Evolutionary conservation across 2,888 invertebrate species (phyloP).

Genomic region (Leptopilina syphax): DNA sequence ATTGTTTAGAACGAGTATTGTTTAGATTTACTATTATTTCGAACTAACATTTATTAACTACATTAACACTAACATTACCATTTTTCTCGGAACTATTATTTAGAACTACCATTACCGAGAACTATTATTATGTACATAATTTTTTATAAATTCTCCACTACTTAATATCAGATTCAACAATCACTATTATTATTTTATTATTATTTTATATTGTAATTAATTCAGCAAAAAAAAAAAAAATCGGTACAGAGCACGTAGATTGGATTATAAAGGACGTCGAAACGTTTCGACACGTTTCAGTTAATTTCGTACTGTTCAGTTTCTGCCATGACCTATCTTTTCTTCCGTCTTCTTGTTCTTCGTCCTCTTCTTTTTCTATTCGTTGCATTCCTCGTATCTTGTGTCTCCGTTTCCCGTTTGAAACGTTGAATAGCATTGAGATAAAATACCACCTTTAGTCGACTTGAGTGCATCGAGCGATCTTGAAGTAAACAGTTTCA

Average conservation of each 20-base stretch:
- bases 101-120: no score
- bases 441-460: conserved; percentile 18
- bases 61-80: no score
- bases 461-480: conserved; percentile 31
- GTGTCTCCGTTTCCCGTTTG: conserved; percentile 27
- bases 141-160: no score
- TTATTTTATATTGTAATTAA: no score
- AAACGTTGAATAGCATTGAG: conserved; percentile 12
- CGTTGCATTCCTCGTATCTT: conserved; percentile 1
- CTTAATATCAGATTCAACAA: no score
- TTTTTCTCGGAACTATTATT: no score
- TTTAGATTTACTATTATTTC: no score
- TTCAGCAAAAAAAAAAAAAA: conserved; percentile 3
- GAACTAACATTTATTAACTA: no score
- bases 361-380: not conserved
- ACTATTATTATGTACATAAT: no score
- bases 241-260: conserved; percentile 57
- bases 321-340: conserved; percentile 46
- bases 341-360: conserved; percentile 38
- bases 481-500: conserved; percentile 57
- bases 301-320: conserved; percentile 52
- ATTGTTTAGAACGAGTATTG: no score
- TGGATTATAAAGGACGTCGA: conserved; percentile 65
- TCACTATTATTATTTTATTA: no score
- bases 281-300: conserved; percentile 67